Percentiles rank a stretch among this genome's conserved stretches.
phyloP scores from a whole-genome alignment of 2,888 invertebrate genomes.

The Lochmaea crataegi region DNA sequence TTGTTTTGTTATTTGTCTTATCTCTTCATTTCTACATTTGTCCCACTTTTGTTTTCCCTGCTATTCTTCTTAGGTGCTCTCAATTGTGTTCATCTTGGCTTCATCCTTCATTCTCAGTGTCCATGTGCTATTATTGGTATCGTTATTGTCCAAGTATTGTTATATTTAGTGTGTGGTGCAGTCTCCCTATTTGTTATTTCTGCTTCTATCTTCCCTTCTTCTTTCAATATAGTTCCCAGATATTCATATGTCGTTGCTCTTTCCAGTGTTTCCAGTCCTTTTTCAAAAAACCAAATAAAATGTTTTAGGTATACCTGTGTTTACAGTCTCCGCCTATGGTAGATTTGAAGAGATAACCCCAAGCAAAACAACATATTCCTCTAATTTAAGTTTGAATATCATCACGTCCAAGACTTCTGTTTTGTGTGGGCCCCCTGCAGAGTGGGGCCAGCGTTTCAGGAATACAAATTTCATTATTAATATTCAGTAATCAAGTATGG shows the following conservation, averaged over 20 bases:
- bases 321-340: not conserved
- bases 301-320: not conserved
- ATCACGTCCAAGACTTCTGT: constrained; percentile 63
- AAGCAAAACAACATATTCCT: constrained; percentile 50
- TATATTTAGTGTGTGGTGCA: too few species aligned
- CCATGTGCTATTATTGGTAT: too few species aligned
- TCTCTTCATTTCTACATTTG: too few species aligned
- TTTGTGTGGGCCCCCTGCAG: constrained; percentile 55
- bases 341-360: constrained; percentile 18
- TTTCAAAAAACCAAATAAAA: not conserved
- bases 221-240: not conserved
- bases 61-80: too few species aligned
- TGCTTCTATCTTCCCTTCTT: too few species aligned
- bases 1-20: too few species aligned
- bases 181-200: too few species aligned
- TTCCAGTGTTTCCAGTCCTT: too few species aligned
- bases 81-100: too few species aligned
- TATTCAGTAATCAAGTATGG: not conserved
- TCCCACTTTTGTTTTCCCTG: too few species aligned
- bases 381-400: constrained; percentile 62
- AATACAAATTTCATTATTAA: constrained; percentile 58
- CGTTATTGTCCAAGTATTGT: too few species aligned
- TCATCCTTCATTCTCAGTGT: too few species aligned
- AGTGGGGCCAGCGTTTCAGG: constrained; percentile 53
- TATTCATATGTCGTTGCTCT: not conserved